Conservation (phyloP, 2,113 vertebrate genomes). For the Rhabdomys dilectus region DNA sequence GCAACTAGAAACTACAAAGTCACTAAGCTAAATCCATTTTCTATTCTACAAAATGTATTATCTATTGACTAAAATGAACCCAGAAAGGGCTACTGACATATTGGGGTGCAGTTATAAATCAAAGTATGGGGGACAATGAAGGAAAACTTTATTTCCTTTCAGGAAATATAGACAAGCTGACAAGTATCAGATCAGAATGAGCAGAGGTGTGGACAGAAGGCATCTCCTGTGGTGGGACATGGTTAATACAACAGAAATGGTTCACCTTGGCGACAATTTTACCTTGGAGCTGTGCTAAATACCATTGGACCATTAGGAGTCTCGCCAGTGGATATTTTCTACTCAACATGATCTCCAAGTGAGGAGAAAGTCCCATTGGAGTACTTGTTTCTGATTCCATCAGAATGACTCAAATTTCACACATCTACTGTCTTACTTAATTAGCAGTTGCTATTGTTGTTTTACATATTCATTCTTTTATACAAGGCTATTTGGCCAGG, state of each 20-base stretch:
- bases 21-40: not conserved
- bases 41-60: not conserved
- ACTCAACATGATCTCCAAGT: not conserved
- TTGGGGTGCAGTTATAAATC: not conserved
- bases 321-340: not conserved
- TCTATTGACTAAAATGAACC: not conserved
- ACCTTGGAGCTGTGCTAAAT: not conserved
- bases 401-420: not conserved
- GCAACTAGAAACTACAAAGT: constrained; percentile 11
- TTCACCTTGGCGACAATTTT: not conserved
- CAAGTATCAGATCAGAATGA: not conserved
- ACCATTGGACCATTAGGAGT: not conserved
- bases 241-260: not conserved
- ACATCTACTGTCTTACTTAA: not conserved
- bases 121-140: not conserved
- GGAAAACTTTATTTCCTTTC: not conserved
- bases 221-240: not conserved
- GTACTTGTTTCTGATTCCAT: not conserved
- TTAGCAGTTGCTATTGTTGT: not conserved
- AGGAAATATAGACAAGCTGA: not conserved
- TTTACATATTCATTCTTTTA: not conserved
- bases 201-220: not conserved
- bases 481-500: not conserved
- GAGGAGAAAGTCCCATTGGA: not conserved
- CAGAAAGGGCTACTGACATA: not conserved